Evolutionary conservation across 2,113 vertebrate genomes (phyloP), one percentile per base, ranked within the genome.

Genomic region (Nesogale talazaci): DNA sequence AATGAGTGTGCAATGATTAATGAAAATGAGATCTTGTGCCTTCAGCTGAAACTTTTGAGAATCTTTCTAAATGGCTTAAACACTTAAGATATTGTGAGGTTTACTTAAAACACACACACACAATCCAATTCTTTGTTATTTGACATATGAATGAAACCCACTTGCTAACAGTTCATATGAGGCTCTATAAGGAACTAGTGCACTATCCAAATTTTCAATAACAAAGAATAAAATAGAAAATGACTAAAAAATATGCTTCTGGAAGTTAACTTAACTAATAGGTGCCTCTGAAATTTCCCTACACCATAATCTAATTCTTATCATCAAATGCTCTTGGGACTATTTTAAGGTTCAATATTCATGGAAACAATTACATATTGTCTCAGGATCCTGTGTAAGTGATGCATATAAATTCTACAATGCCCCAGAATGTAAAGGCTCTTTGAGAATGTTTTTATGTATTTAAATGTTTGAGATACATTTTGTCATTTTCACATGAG

Each of bases 141-240:
- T 88, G 52, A 86, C 59, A 31, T 82, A 72, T 85, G 87, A 84
- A 52, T 87, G n/a, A 76, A 85, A 83, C 17, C 84, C 92, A 61
- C 93, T 94, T 56, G 40, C 59, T 89, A 92, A 95, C 23, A 83
- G 29, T 76, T 92, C 46, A 1, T 89, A 46, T 82, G 2, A 2
- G 11, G 34, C 16, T 31, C 0, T 52, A 42, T 87, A 88, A 92
- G 56, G 17, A 94, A 63, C 11, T 78, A 85, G 57, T 72, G 15
- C 10, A 31, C 16, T 77, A 61, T 31, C 6, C 72, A 82, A 86
- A 85, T 23, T 82, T 86, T 86, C 6, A 88, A 80, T 88, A 85
- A 85, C 40, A 76, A 34, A n/a, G 2, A 16, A 3, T 65, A 70
- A 67, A 91, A 75, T 72, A 83, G 77, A 75, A 93, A 57, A 78